Conservation (phyloP, 1,140 invertebrate genomes). For the Drosophila seguyi region DNA sequence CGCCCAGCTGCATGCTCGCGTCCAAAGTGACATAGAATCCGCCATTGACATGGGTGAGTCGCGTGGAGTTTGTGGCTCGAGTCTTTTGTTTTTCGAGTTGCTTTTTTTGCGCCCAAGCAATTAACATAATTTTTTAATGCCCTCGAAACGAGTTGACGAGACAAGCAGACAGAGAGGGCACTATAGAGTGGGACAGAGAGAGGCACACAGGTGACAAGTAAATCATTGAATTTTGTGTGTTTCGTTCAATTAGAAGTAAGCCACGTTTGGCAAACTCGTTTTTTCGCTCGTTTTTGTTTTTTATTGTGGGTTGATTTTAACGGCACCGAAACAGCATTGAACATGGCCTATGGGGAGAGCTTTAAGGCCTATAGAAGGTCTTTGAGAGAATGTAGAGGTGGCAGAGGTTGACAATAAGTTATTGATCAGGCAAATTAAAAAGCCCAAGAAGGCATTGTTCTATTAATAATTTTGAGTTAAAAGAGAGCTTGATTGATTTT, state of each 20-base stretch:
- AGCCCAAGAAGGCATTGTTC: neutral
- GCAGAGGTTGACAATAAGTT: neutral
- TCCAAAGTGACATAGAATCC: constrained; percentile 76
- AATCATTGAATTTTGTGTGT: constrained; percentile 61
- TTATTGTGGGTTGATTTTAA: constrained; percentile 40
- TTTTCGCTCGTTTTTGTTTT: constrained; percentile 49
- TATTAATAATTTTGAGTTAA: neutral
- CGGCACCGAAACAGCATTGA: constrained; percentile 62
- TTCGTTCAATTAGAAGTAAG: constrained; percentile 72
- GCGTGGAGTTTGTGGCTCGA: constrained; percentile 63
- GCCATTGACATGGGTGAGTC: constrained; percentile 80
- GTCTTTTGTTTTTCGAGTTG: constrained; percentile 60
- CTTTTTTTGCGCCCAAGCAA: constrained; percentile 26
- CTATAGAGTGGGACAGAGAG: neutral
- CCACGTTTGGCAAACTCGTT: constrained; percentile 78
- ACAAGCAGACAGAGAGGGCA: constrained; percentile 41
- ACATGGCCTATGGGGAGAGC: constrained; percentile 24
- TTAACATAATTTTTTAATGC: constrained; percentile 72
- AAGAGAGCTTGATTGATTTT: constrained; percentile 18
- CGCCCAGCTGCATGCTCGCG: constrained; percentile 85
- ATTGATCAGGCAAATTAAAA: constrained; percentile 3
- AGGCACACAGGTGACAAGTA: constrained; percentile 66
- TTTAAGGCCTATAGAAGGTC: constrained; percentile 34
- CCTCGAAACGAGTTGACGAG: constrained; percentile 36
- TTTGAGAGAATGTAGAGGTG: neutral